These are phyloP conservation scores for Rhabdornis inornatus DNA, from an alignment of 2,113 vertebrate species.

Conservation along the genomic window DNA sequence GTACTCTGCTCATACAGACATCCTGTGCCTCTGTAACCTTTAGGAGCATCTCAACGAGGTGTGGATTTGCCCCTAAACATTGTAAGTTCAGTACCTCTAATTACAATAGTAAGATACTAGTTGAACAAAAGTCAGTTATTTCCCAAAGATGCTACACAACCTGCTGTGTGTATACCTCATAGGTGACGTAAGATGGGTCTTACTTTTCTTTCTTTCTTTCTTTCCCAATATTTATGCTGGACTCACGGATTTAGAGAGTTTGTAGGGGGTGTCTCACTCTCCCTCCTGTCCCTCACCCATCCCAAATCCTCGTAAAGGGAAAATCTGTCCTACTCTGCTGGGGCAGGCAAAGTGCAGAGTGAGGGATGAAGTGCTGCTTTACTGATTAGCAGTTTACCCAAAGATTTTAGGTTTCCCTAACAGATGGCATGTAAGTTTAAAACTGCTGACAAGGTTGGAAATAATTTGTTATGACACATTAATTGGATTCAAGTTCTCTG, in stretches of 20 bases:
- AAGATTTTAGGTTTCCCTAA: slow-evolving; percentile 17
- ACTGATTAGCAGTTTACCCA: not conserved
- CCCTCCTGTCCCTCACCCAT: not conserved
- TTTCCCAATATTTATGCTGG: not conserved
- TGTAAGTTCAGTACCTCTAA: not conserved
- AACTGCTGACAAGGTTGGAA: slow-evolving; percentile 25
- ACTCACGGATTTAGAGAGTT: not conserved
- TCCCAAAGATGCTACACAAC: not conserved
- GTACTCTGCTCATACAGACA: not conserved
- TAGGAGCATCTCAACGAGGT: not conserved
- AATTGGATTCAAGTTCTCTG: slow-evolving; percentile 14
- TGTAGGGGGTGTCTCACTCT: not conserved
- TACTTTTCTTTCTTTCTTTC: not conserved
- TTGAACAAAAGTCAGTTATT: not conserved
- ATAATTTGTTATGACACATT: slow-evolving; percentile 39
- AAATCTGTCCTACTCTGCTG: not conserved
- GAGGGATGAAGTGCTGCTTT: not conserved
- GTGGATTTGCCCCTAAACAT: not conserved
- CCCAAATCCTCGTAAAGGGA: not conserved
- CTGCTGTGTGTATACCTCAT: not conserved
- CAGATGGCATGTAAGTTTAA: slow-evolving; percentile 40
- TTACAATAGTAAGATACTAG: not conserved
- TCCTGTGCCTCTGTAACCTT: not conserved
- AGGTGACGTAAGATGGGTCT: not conserved
- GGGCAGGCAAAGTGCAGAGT: not conserved